A percentile compares a stretch with the other conserved stretches of the same genome.
Conservation (phyloP, 2,113 vertebrate species). For the Trematocara marginatum region DNA sequence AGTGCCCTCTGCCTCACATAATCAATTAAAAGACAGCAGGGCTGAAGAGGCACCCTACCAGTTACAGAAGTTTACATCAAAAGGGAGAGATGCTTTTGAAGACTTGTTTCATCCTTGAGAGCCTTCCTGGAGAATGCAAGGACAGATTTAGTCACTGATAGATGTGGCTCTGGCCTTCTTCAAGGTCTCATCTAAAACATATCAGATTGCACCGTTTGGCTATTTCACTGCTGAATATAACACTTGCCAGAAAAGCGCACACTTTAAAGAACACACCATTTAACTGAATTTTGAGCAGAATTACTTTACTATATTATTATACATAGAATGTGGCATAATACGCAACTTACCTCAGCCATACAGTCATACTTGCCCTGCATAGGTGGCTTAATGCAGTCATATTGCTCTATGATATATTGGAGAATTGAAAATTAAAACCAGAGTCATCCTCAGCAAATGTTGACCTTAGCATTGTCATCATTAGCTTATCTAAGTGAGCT, state of each 20-base stretch:
- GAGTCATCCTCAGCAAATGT: background rate
- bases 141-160: conserved; percentile 73
- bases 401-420: background rate
- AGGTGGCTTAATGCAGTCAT: background rate
- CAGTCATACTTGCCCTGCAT: background rate
- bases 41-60: conserved; percentile 55
- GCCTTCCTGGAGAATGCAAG: conserved; percentile 62
- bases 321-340: background rate
- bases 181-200: conserved; percentile 56
- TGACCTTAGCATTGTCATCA: background rate
- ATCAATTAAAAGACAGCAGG: conserved; percentile 69
- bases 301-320: background rate
- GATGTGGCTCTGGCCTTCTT: conserved; percentile 72
- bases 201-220: conserved; percentile 60
- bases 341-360: background rate
- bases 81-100: conserved; percentile 72
- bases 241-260: background rate
- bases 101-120: conserved; percentile 70
- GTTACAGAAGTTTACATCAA: conserved; percentile 75
- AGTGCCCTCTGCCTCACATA: conserved; percentile 69
- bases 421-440: background rate
- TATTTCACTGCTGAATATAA: conserved; percentile 31
- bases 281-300: background rate
- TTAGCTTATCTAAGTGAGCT: conserved; percentile 6
- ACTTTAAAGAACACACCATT: background rate